Evolutionary conservation across 2,797 vertebrate species (phyloP).

Genomic region (Pelochelys cantorii): DNA sequence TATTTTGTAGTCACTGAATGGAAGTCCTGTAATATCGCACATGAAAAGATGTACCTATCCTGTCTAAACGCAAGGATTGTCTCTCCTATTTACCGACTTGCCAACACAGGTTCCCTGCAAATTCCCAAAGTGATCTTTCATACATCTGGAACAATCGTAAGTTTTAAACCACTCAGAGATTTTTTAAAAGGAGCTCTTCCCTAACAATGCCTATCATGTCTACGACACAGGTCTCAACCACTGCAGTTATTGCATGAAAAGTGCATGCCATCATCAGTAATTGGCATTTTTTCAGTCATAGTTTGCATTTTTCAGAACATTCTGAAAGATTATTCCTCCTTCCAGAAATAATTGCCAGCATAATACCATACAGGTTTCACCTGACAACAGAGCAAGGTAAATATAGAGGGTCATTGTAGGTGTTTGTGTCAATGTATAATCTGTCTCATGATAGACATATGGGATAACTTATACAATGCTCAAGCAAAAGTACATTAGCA

Average conservation of each 20-base stretch:
- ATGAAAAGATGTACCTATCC: not conserved
- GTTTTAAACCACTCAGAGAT: not conserved
- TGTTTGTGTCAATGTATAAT: slow-evolving; percentile 41
- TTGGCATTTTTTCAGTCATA: not conserved
- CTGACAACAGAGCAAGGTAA: not conserved
- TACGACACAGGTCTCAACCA: not conserved
- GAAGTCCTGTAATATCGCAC: not conserved
- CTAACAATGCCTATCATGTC: slow-evolving; percentile 7
- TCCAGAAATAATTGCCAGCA: slow-evolving; percentile 45
- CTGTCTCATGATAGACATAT: not conserved
- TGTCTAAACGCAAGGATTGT: not conserved
- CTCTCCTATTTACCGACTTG: not conserved
- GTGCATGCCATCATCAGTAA: not conserved
- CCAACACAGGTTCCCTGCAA: rapidly evolving
- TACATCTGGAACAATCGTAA: not conserved
- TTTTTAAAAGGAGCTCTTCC: not conserved
- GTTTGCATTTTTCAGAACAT: not conserved
- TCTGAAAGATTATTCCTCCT: not conserved
- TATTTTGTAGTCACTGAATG: not conserved
- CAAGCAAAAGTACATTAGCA: slow-evolving; percentile 27
- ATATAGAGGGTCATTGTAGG: not conserved
- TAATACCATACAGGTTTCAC: slow-evolving; percentile 28
- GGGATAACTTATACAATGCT: not conserved
- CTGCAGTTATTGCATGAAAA: not conserved
- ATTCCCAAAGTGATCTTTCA: not conserved